A percentile compares a stretch with the other conserved stretches of the same genome.
Conservation (phyloP, 30 jellyfish, hydroid and myxozoan genomes). For the Pelagia noctiluca region DNA sequence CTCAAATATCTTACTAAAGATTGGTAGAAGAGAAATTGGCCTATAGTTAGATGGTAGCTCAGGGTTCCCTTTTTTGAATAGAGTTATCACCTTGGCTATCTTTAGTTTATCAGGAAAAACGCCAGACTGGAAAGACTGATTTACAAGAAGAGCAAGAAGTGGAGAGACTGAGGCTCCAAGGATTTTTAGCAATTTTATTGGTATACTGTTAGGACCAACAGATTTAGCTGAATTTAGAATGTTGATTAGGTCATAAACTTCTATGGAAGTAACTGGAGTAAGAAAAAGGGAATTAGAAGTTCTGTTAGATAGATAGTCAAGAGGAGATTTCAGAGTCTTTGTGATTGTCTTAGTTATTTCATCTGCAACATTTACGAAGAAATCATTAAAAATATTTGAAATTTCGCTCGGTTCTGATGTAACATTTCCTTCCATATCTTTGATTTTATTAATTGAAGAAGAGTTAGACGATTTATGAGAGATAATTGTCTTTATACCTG, state of each 20-base stretch:
- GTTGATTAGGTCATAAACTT: slow-evolving; percentile 47
- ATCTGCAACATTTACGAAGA: slow-evolving; percentile 47
- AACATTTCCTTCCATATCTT: slow-evolving; percentile 48
- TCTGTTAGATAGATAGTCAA: slow-evolving; percentile 30
- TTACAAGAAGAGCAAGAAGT: slow-evolving; percentile 37
- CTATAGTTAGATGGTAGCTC: slow-evolving; percentile 57
- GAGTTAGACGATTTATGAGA: slow-evolving; percentile 24
- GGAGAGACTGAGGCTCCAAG: slow-evolving; percentile 41
- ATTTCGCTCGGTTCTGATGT: slow-evolving; percentile 54
- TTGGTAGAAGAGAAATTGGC: slow-evolving; percentile 71
- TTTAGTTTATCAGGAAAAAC: slow-evolving; percentile 48
- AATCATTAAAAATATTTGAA: slow-evolving; percentile 61
- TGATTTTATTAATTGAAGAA: slow-evolving; percentile 40
- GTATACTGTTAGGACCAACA: no score
- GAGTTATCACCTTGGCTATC: slow-evolving; percentile 60
- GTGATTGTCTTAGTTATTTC: slow-evolving; percentile 41
- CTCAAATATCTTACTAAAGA: slow-evolving; percentile 63
- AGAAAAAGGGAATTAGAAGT: slow-evolving; percentile 28
- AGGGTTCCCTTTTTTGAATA: slow-evolving; percentile 65
- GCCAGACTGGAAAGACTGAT: slow-evolving; percentile 47
- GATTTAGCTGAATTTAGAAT: slow-evolving; percentile 41
- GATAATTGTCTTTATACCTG: slow-evolving; percentile 32
- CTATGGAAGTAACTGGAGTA: slow-evolving; percentile 51
- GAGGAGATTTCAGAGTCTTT: slow-evolving; percentile 24
- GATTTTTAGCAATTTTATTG: slow-evolving; percentile 54